Evolutionary conservation across 2,113 vertebrate genomes (phyloP), one percentile per base, ranked within the genome.

Genomic region (Entelurus aequoreus): DNA sequence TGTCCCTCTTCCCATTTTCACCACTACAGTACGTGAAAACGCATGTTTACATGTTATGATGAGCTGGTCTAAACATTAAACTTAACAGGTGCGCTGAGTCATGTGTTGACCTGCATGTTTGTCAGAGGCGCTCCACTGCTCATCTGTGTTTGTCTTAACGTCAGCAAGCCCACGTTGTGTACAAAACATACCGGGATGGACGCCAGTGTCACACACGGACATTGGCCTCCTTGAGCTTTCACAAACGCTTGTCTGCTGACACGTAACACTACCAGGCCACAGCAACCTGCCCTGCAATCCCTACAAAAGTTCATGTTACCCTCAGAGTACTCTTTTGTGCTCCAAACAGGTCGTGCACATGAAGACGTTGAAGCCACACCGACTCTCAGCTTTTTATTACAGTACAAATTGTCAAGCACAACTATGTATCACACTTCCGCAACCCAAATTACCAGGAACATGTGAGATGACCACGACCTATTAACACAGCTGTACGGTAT

Each of bases 311-410:
- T 74, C 51, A 68, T n/a, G 57, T 46, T 36, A 42, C 14, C 15
- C 40, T 58, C 8, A 2, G 16, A 72, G 13, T 64, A 70, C 35
- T 77, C n/a, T 72, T 77, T 74, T 59, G 75, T 63, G 11, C 21
- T 37, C 37, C 48, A 8, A 38, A 1, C 47, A 66, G 66, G 62
- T 42, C 19, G 62, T 60, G 37, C 14, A 65, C 16, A 37, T n/a
- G 6, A n/a, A 48, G 38, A 66, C 48, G 35, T 65, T 64, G 66
- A 40, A 57, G 47, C 14, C 53, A 5, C 13, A 28, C 15, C 1
- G 8, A 21, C 62, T 53, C 36, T 35, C 54, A 59, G 15, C 49
- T 58, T 42, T 62, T 71, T 44, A 55, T 35, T n/a, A 19, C 40
- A 15, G n/a, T 46, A 40, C 28, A 48, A 13, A 59, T 13, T 35